Conservation (phyloP, 2,797 vertebrate genomes). For the Myotis pilosus region DNA sequence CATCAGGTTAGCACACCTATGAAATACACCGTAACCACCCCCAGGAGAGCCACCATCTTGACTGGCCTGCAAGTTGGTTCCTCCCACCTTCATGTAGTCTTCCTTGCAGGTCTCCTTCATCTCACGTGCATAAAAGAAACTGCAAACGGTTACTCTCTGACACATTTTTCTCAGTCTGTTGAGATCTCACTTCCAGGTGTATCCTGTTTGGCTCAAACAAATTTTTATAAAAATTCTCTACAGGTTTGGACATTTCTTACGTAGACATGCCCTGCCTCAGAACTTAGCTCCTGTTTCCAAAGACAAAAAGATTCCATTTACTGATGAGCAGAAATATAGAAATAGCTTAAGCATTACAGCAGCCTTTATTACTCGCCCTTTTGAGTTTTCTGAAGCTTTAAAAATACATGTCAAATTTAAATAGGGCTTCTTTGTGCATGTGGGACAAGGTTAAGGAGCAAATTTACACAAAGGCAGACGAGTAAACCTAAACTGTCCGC, state of each 20-base stretch:
- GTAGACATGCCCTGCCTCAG: not conserved
- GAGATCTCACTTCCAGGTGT: not conserved
- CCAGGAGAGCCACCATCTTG: not conserved
- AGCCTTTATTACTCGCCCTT: not conserved
- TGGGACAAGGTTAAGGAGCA: not conserved
- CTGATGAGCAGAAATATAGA: not conserved
- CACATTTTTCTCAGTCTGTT: not conserved
- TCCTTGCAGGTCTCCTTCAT: not conserved
- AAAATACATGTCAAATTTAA: not conserved
- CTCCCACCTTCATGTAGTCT: not conserved
- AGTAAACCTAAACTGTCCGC: not conserved
- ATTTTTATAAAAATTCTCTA: not conserved
- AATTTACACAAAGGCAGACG: not conserved
- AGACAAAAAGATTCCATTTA: not conserved
- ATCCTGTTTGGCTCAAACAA: not conserved
- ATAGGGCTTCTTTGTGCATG: not conserved
- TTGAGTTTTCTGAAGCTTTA: slow-evolving; percentile 21
- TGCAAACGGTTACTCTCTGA: not conserved
- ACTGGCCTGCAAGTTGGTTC: not conserved
- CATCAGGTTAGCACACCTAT: not conserved
- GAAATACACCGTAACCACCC: not conserved
- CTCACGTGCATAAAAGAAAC: not conserved
- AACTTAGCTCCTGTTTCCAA: not conserved
- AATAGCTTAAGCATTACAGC: not conserved
- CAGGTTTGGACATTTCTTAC: not conserved